A percentile compares a stretch with the other conserved stretches of the same genome.
phyloP scores from a whole-genome alignment of 2,888 invertebrate genomes.

The Aphidius colemani region DNA sequence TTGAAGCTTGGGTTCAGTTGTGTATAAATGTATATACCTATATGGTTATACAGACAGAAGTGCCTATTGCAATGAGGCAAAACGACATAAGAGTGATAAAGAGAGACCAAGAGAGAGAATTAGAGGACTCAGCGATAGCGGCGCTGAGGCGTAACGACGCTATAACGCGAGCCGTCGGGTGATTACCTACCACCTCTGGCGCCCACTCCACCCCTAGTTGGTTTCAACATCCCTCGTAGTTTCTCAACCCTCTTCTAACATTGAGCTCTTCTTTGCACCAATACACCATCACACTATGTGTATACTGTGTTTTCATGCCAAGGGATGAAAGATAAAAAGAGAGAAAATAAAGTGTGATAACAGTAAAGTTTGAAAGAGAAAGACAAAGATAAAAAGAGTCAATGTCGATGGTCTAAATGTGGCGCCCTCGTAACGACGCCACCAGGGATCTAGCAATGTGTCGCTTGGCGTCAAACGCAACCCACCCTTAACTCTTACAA shows the following conservation, averaged over 20 bases:
- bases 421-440: slow-evolving; percentile 56
- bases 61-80: no score
- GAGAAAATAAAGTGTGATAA: not conserved
- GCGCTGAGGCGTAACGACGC: slow-evolving; percentile 59
- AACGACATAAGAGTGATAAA: no score
- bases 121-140: slow-evolving; percentile 48
- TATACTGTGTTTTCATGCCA: slow-evolving; percentile 19
- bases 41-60: not conserved
- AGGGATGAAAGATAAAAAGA: not conserved
- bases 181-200: slow-evolving; percentile 57
- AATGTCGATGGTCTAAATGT: slow-evolving; percentile 52
- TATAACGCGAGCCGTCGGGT: slow-evolving; percentile 60
- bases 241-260: slow-evolving; percentile 34
- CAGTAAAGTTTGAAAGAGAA: not conserved
- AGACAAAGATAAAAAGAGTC: not conserved
- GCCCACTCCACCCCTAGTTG: slow-evolving; percentile 16
- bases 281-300: slow-evolving; percentile 6
- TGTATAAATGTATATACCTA: not conserved
- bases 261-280: slow-evolving; percentile 15
- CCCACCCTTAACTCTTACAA: slow-evolving; percentile 18
- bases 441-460: slow-evolving; percentile 48
- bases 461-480: slow-evolving; percentile 23
- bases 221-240: slow-evolving; percentile 25
- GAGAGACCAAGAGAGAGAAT: slow-evolving; percentile 42
- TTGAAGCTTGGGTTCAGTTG: not conserved